Percentiles rank a stretch among this genome's conserved stretches.
These are phyloP conservation scores for Sciurus niger DNA, from an alignment of 2,113 vertebrate species.

Conservation along the genomic window DNA sequence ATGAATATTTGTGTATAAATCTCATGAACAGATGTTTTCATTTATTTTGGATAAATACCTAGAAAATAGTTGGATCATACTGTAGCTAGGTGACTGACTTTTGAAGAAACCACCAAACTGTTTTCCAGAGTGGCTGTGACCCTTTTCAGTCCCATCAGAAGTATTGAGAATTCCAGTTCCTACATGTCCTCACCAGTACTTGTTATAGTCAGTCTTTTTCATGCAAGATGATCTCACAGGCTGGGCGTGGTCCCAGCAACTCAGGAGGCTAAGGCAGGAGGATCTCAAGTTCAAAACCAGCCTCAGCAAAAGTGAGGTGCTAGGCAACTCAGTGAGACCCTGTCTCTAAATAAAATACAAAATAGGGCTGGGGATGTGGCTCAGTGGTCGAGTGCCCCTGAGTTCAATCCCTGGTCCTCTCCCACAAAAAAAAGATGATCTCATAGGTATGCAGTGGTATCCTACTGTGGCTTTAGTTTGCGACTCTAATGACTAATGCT, in stretches of 20 bases:
- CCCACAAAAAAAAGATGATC: too few species aligned
- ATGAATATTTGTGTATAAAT: conserved; percentile 2
- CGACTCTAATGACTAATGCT: neutral
- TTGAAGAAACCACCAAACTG: neutral
- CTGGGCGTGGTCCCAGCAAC: neutral
- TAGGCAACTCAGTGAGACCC: too few species aligned
- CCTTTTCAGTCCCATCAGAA: neutral
- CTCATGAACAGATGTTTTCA: neutral
- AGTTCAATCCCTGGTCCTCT: too few species aligned
- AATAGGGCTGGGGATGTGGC: too few species aligned
- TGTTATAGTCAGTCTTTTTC: neutral
- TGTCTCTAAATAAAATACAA: too few species aligned
- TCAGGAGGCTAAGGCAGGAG: too few species aligned
- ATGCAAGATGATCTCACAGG: neutral
- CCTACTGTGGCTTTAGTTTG: neutral
- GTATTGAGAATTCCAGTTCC: neutral
- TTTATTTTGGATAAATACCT: conserved; percentile 9
- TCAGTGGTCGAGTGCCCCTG: too few species aligned
- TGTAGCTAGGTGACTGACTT: neutral
- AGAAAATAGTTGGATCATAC: neutral
- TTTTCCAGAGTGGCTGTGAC: neutral
- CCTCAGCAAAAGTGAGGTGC: too few species aligned
- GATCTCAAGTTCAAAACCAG: too few species aligned
- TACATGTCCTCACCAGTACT: neutral
- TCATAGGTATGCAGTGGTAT: neutral